phyloP scores from a whole-genome alignment of 2,888 invertebrate genomes.

The Cheilosia scutellata region DNA sequence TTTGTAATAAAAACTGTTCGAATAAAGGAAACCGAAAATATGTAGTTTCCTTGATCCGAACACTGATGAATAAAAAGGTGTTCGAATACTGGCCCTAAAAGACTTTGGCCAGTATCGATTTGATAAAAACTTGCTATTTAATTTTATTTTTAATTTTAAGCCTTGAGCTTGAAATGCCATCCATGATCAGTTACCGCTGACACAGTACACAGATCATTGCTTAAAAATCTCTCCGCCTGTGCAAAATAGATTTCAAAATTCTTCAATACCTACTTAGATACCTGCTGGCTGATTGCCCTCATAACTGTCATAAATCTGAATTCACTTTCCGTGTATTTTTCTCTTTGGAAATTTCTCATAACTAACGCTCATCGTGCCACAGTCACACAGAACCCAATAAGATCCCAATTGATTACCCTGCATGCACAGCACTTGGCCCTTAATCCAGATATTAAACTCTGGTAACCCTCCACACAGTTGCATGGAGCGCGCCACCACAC shows the following conservation, averaged over 20 bases:
- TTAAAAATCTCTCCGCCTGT: neutral
- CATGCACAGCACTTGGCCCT: constrained; percentile 22
- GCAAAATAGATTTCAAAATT: neutral
- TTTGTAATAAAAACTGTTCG: too few species aligned
- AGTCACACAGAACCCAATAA: constrained; percentile 27
- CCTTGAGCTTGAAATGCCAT: too few species aligned
- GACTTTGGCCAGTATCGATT: too few species aligned
- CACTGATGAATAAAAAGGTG: too few species aligned
- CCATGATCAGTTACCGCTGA: too few species aligned
- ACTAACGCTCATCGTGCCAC: constrained; percentile 30
- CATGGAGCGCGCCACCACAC: constrained; percentile 10
- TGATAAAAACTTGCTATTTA: too few species aligned
- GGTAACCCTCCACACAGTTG: constrained; percentile 38
- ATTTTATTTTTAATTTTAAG: too few species aligned
- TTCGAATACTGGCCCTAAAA: too few species aligned
- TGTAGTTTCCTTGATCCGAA: too few species aligned
- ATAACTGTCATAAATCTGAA: constrained; percentile 66
- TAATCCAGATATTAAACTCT: constrained; percentile 43
- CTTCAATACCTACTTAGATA: neutral
- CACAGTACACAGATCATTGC: too few species aligned
- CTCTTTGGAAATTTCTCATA: constrained; percentile 46
- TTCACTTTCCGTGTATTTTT: constrained; percentile 6
- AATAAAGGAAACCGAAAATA: too few species aligned
- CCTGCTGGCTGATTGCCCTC: constrained; percentile 54
- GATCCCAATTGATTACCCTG: constrained; percentile 35